Evolutionary conservation across 2,113 vertebrate genomes (phyloP).

Genomic region (Grallaria varia): DNA sequence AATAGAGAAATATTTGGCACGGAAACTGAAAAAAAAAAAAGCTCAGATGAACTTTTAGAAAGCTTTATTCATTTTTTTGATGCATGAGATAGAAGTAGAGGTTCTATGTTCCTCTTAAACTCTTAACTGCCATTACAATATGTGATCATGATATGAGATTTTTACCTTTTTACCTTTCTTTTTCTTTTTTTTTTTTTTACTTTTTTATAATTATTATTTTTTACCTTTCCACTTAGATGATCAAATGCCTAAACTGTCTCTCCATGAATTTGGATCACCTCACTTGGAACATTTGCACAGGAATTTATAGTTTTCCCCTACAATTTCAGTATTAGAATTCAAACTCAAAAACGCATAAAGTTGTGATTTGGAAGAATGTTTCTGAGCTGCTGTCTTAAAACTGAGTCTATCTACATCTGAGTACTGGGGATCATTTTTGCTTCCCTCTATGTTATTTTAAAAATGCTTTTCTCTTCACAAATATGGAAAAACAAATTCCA

Average conservation of each 20-base stretch:
- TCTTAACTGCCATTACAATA: background rate
- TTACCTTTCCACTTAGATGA: background rate
- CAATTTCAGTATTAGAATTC: background rate
- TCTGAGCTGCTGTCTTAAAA: background rate
- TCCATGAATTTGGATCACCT: background rate
- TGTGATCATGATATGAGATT: no score
- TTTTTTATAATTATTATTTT: no score
- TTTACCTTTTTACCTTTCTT: background rate
- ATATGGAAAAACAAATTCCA: background rate
- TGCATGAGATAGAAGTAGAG: background rate
- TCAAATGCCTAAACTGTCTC: background rate
- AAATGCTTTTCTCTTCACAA: background rate
- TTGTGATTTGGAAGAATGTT: background rate
- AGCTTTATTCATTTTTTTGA: background rate
- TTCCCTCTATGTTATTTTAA: background rate
- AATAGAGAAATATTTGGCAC: background rate
- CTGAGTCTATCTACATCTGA: background rate
- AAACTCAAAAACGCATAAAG: background rate
- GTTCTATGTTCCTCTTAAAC: background rate
- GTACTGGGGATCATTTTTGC: background rate
- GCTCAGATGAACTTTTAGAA: background rate
- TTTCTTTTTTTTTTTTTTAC: background rate
- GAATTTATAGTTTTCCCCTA: background rate
- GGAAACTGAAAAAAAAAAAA: background rate
- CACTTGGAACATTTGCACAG: background rate